These are phyloP conservation scores for Pseudorhombus dupliciocellatus DNA, from an alignment of 2,113 vertebrate species.

Conservation along the genomic window DNA sequence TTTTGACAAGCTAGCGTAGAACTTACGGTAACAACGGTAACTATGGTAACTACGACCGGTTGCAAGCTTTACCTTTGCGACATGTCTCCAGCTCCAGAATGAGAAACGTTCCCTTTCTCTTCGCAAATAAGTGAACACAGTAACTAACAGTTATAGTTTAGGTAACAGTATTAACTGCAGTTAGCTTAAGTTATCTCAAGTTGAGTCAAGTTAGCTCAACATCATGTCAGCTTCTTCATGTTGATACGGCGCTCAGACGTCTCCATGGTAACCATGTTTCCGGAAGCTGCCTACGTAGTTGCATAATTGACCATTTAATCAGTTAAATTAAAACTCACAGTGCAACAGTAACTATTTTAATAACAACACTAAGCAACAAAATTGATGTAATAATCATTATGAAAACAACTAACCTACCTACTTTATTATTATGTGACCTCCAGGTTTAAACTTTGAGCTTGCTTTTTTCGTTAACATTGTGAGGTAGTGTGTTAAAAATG, in stretches of 20 bases:
- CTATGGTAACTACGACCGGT: not conserved
- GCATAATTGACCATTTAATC: too few relatives aligned
- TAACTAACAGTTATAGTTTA: not conserved
- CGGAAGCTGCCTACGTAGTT: constrained; percentile 32
- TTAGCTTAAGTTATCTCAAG: not conserved
- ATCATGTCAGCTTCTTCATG: not conserved
- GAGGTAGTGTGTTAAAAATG: too few relatives aligned
- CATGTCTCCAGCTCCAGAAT: not conserved
- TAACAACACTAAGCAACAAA: too few relatives aligned
- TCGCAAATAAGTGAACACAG: not conserved
- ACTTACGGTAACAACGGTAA: not conserved
- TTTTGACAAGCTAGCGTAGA: not conserved
- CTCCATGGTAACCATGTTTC: constrained; percentile 55
- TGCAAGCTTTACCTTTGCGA: not conserved
- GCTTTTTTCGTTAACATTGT: too few relatives aligned
- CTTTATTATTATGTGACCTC: too few relatives aligned
- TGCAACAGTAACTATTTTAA: too few relatives aligned
- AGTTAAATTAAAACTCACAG: too few relatives aligned
- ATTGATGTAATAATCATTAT: too few relatives aligned
- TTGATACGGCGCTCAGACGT: constrained; percentile 11
- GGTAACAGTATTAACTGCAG: not conserved
- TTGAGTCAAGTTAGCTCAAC: too few relatives aligned
- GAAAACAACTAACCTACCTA: too few relatives aligned
- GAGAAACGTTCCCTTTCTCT: not conserved
- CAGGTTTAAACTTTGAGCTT: too few relatives aligned